These are phyloP conservation scores for Meghimatium bilineatum DNA, from an alignment of 2,888 invertebrate species.

Conservation along the genomic window DNA sequence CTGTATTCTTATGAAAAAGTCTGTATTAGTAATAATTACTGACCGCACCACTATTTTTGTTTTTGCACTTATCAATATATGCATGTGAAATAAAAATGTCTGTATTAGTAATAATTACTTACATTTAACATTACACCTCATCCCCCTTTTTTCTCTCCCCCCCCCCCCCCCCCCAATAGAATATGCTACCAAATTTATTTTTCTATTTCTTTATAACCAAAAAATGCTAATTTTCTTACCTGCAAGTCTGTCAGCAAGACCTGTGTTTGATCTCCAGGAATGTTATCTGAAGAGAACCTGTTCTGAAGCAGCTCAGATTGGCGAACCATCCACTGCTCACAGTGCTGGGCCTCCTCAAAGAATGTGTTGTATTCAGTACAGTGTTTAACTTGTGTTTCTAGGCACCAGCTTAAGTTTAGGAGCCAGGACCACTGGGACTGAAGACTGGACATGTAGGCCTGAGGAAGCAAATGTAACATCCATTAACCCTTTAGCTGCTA, in stretches of 20 bases:
- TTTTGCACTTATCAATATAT: too few species aligned
- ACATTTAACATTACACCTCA: too few species aligned
- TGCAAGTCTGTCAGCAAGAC: conserved; percentile 92
- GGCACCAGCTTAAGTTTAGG: conserved; percentile 92
- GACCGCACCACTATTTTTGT: too few species aligned
- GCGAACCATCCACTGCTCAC: conserved; percentile 92
- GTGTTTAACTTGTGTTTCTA: conserved; percentile 95
- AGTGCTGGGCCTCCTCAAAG: conserved; percentile 91
- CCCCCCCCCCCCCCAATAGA: too few species aligned
- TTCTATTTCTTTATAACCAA: too few species aligned
- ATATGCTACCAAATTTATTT: too few species aligned
- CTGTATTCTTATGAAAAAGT: too few species aligned
- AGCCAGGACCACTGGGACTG: conserved; percentile 99
- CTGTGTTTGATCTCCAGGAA: conserved; percentile 95
- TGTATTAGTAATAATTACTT: too few species aligned
- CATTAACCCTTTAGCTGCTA: too few species aligned
- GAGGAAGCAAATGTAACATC: conserved; percentile 1
- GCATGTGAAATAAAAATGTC: too few species aligned
- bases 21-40: too few species aligned
- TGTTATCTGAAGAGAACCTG: conserved; percentile 95
- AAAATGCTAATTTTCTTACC: conserved; percentile 59
- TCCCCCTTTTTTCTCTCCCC: too few species aligned
- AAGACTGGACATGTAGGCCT: conserved; percentile 89
- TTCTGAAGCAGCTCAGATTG: conserved; percentile 88
- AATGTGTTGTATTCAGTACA: conserved; percentile 91